Evolutionary conservation across 2,797 vertebrate species (phyloP).

Genomic region (Leucoraja ocellata): DNA sequence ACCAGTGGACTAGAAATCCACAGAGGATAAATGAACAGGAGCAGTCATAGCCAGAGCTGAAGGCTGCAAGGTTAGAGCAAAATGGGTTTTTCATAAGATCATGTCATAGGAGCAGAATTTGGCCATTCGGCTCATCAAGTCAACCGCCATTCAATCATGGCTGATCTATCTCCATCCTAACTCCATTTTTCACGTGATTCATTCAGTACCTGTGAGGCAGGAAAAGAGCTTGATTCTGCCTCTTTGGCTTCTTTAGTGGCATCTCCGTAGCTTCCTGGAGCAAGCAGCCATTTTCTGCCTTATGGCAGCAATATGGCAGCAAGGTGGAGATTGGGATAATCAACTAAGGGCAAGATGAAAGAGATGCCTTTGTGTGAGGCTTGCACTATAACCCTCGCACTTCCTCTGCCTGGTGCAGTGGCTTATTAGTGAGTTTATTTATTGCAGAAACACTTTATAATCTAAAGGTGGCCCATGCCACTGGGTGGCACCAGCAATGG

Average conservation of each 20-base stretch:
- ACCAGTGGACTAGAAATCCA: too few relatives aligned
- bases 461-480: not conserved
- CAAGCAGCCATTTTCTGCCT: not conserved
- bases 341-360: not conserved
- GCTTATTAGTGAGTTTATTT: not conserved
- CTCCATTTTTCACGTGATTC: not conserved
- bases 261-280: not conserved
- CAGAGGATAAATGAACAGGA: not conserved
- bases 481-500: too few relatives aligned
- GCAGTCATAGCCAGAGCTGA: not conserved
- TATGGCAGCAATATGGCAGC: not conserved
- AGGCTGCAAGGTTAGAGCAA: not conserved
- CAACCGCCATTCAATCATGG: too few relatives aligned
- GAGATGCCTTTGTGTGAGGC: not conserved
- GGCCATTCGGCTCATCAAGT: too few relatives aligned
- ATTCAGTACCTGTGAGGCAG: not conserved
- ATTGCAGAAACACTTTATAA: not conserved
- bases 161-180: too few relatives aligned
- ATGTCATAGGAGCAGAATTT: too few relatives aligned
- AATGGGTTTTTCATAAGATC: not conserved
- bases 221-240: not conserved
- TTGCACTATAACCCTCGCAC: not conserved
- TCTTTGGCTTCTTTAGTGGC: not conserved
- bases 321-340: not conserved
- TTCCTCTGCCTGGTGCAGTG: not conserved